Percentiles rank a stretch among this genome's conserved stretches.
Conservation (phyloP, 2,888 invertebrate genomes). For the Pyrrhosoma nymphula region DNA sequence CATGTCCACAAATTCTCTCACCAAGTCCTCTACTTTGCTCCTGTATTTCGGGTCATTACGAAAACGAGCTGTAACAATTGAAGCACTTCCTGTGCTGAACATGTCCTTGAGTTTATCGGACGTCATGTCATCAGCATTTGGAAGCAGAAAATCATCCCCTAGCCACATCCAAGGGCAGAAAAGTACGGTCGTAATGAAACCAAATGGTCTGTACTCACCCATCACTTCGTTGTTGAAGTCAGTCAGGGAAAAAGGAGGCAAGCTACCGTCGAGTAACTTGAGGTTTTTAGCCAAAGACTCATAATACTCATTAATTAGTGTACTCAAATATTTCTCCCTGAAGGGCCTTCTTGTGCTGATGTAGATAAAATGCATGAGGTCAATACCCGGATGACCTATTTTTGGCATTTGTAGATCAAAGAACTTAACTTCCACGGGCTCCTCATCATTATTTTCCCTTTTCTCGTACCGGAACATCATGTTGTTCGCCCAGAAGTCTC, state of each 20-base stretch:
- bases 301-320: not conserved
- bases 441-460: not conserved
- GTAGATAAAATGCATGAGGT: conserved; percentile 40
- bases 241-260: not conserved
- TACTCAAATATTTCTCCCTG: not conserved
- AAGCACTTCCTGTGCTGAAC: not conserved
- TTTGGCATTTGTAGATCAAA: conserved; percentile 50
- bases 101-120: not conserved
- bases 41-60: not conserved
- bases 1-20: conserved; percentile 45
- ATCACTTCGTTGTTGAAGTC: not conserved
- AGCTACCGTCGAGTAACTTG: not conserved
- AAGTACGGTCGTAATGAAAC: not conserved
- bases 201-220: conserved; percentile 25
- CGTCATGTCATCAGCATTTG: not conserved
- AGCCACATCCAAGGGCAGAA: conserved; percentile 1
- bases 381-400: not conserved
- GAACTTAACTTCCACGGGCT: conserved; percentile 43
- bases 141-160: conserved; percentile 29
- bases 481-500: conserved; percentile 43
- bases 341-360: conserved; percentile 8
- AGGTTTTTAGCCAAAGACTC: conserved; percentile 4
- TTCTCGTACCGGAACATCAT: conserved; percentile 36
- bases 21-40: not conserved
- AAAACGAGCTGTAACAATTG: not conserved